Percentiles rank a stretch among this genome's conserved stretches.
These are phyloP conservation scores for Hypsopygia costalis DNA, from an alignment of 2,888 invertebrate species.

Conservation along the genomic window DNA sequence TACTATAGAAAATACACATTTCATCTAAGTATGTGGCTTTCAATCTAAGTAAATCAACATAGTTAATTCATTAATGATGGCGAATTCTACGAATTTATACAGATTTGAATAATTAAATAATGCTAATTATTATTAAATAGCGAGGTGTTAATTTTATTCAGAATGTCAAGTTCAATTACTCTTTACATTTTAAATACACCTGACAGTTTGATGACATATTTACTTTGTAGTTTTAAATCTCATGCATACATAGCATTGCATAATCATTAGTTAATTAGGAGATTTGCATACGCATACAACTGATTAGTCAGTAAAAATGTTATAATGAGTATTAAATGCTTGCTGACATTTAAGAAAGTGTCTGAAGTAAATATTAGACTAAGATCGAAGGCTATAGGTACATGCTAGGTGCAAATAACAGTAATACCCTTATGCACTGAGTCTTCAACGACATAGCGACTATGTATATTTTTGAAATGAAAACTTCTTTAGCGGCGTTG, in stretches of 20 bases:
- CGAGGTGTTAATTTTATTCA: too few species aligned
- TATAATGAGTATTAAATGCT: neutral
- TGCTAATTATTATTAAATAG: neutral
- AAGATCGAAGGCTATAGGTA: neutral
- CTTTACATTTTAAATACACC: too few species aligned
- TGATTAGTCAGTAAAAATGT: neutral
- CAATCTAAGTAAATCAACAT: too few species aligned
- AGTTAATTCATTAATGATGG: neutral
- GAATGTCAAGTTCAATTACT: too few species aligned
- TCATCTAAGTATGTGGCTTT: too few species aligned
- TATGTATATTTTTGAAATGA: too few species aligned
- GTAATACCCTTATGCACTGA: too few species aligned
- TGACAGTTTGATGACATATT: neutral
- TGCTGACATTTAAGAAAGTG: neutral
- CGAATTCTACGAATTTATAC: neutral
- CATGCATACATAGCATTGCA: neutral
- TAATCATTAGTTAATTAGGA: neutral
- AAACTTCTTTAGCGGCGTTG: too few species aligned
- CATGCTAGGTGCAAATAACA: too few species aligned
- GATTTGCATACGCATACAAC: conserved; percentile 5
- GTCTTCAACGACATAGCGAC: too few species aligned
- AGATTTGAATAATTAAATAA: neutral
- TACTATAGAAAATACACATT: too few species aligned
- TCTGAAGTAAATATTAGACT: conserved; percentile 7
- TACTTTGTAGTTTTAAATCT: neutral